These are phyloP conservation scores for Vulpes lagopus DNA, from an alignment of 2,113 vertebrate species.

Conservation along the genomic window DNA sequence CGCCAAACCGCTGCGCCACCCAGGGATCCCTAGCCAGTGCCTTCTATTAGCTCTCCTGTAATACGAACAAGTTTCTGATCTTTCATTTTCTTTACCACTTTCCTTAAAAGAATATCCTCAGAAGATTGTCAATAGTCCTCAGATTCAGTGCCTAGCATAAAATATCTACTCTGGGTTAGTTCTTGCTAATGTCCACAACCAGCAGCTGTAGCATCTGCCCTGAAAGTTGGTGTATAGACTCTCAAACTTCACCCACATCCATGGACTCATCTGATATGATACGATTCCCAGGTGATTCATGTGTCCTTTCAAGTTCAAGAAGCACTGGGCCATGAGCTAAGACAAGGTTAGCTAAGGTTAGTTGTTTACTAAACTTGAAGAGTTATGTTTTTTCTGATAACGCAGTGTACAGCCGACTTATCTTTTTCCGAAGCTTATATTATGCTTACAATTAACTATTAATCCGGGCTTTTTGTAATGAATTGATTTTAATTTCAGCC, in stretches of 20 bases:
- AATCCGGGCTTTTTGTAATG: background rate
- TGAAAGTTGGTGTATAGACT: accelerated
- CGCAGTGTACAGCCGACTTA: too few species aligned
- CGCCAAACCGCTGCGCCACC: too few species aligned
- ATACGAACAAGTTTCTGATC: background rate
- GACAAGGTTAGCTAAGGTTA: too few species aligned
- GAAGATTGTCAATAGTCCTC: background rate
- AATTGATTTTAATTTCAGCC: background rate
- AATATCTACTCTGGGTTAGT: background rate
- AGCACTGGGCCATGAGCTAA: accelerated
- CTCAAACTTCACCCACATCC: too few species aligned
- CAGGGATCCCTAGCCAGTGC: background rate
- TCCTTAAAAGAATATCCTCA: background rate
- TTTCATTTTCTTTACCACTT: background rate
- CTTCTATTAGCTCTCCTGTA: background rate
- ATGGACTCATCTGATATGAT: accelerated
- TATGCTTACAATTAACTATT: background rate
- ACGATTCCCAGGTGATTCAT: background rate
- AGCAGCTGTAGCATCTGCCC: accelerated
- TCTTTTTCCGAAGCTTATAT: background rate
- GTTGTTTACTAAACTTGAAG: background rate
- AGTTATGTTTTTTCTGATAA: background rate
- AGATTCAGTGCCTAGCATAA: background rate
- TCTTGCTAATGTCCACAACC: background rate
- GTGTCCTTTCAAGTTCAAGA: accelerated